Percentiles rank a stretch among this genome's conserved stretches.
These are phyloP conservation scores for Halictus quadricinctus DNA, from an alignment of 2,888 invertebrate genomes.

Conservation along the genomic window DNA sequence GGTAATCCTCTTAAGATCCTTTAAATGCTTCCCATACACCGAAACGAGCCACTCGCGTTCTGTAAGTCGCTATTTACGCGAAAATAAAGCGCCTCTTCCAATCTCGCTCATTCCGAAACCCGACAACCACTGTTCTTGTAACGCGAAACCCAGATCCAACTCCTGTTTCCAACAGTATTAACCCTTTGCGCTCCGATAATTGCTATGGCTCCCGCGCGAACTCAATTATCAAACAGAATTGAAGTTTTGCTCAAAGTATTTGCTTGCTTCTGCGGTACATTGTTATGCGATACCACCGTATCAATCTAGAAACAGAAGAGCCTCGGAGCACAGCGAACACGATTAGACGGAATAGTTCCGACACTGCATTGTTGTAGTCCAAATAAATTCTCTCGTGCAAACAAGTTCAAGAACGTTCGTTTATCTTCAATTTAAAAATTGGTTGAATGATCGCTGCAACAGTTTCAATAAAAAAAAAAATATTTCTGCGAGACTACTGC, in stretches of 20 bases:
- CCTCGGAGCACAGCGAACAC: not conserved
- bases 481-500: not conserved
- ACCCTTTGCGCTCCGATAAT: not conserved
- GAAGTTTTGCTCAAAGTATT: not conserved
- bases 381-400: too few relatives aligned
- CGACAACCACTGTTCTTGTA: not conserved
- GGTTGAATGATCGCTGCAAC: too few relatives aligned
- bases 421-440: too few relatives aligned
- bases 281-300: not conserved
- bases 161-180: slow-evolving; percentile 1
- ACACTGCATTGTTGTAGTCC: too few relatives aligned
- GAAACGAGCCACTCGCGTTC: not conserved
- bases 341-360: not conserved
- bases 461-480: too few relatives aligned
- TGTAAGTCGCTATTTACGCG: not conserved
- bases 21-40: not conserved
- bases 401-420: too few relatives aligned
- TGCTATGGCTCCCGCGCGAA: not conserved
- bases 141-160: not conserved
- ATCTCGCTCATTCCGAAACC: not conserved
- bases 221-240: not conserved
- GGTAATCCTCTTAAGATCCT: slow-evolving; percentile 3
- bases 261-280: not conserved
- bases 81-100: not conserved
- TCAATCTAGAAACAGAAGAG: not conserved